These are phyloP conservation scores for Eudyptes chrysolophus DNA, from an alignment of 2,113 vertebrate species.

Conservation along the genomic window DNA sequence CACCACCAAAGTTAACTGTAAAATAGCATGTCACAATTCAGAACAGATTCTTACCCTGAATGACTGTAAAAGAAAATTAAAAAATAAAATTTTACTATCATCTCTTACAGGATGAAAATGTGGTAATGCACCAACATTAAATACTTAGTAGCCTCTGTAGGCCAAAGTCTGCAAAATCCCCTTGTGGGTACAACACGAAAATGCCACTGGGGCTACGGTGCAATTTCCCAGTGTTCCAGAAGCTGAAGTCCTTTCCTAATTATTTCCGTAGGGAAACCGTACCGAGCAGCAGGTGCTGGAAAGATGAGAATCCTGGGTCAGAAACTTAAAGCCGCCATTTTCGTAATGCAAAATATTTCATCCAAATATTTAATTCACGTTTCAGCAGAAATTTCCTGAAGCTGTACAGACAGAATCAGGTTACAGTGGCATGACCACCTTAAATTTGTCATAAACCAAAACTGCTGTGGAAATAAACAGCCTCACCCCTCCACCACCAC, in stretches of 20 bases:
- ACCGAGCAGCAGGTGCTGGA: background rate
- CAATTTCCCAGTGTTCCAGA: background rate
- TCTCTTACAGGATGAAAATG: background rate
- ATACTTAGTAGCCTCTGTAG: background rate
- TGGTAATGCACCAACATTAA: background rate
- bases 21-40: background rate
- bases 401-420: background rate
- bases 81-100: background rate
- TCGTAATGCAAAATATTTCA: background rate
- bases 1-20: background rate
- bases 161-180: background rate
- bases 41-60: background rate
- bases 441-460: background rate
- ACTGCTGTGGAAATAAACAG: background rate
- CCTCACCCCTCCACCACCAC: background rate
- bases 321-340: background rate
- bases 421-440: background rate
- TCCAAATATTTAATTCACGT: background rate
- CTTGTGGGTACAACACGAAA: background rate
- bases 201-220: background rate
- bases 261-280: background rate
- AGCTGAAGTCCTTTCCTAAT: background rate
- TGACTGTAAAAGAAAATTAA: background rate
- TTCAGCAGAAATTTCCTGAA: background rate
- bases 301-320: background rate